phyloP scores from a whole-genome alignment of 2,888 invertebrate species.

The Idaea dimidiata region DNA sequence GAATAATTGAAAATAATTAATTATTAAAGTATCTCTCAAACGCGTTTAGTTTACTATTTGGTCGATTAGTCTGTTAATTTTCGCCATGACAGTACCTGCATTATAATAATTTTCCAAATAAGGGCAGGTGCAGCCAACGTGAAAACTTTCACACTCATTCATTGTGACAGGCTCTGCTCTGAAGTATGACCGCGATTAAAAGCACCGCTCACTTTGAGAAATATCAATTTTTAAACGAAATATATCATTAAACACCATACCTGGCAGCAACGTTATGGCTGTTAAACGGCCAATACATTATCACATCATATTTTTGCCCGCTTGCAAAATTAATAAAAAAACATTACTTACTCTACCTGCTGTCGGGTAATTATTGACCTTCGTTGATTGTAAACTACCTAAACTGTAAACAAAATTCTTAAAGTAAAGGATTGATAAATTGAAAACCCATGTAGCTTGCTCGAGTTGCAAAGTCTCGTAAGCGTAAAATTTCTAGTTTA shows the following conservation, averaged over 20 bases:
- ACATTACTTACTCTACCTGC: not conserved
- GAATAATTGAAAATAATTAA: no score
- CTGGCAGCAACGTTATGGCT: not conserved
- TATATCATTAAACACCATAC: not conserved
- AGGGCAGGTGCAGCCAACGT: constrained; percentile 21
- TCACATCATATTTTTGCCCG: no score
- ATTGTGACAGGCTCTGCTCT: constrained; percentile 21
- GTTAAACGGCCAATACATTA: not conserved
- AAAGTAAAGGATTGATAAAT: no score
- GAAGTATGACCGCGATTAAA: constrained; percentile 19
- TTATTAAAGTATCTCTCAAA: not conserved
- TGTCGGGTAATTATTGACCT: not conserved
- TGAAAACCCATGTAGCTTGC: no score
- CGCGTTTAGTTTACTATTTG: constrained; percentile 6
- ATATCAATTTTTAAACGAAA: not conserved
- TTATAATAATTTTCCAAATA: constrained; percentile 21
- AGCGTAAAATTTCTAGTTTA: no score
- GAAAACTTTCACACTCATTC: constrained; percentile 28
- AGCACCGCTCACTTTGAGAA: constrained; percentile 7
- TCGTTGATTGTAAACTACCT: not conserved
- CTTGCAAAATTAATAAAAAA: not conserved
- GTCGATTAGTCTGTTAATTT: constrained; percentile 7
- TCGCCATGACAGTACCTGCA: constrained; percentile 20
- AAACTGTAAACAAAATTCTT: not conserved
- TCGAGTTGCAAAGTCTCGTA: no score